Evolutionary conservation across 30 jellyfish, hydroid and myxozoan genomes (phyloP).

Genomic region (Aurelia aurita complex sp. Pacific): DNA sequence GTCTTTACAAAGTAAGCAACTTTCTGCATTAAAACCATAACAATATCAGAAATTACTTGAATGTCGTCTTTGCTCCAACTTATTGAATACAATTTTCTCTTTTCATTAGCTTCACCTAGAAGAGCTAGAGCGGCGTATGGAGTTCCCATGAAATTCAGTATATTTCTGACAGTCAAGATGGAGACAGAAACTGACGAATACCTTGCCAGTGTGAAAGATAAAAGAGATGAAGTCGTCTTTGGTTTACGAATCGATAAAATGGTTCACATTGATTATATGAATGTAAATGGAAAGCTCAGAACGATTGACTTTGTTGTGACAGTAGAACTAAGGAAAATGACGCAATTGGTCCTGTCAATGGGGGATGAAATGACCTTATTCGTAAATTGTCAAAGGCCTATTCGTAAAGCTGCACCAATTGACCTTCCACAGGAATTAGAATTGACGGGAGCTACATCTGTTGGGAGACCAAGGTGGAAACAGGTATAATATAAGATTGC

Average conservation of each 20-base stretch:
- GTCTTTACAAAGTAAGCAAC: too few relatives aligned
- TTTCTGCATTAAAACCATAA: too few relatives aligned
- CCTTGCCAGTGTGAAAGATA: slow-evolving; percentile 21
- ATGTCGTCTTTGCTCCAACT: background rate
- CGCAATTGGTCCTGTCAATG: slow-evolving; percentile 23
- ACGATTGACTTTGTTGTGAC: slow-evolving; percentile 14
- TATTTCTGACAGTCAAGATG: slow-evolving; percentile 15
- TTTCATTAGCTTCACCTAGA: background rate
- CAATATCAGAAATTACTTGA: too few relatives aligned
- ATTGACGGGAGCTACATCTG: slow-evolving; percentile 20
- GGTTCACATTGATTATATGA: slow-evolving; percentile 26
- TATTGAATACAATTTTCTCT: background rate
- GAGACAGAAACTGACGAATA: slow-evolving; percentile 3
- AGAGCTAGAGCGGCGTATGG: background rate
- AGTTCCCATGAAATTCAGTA: slow-evolving; percentile 14
- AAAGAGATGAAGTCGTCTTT: slow-evolving; percentile 15
- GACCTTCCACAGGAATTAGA: slow-evolving; percentile 30
- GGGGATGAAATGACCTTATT: slow-evolving; percentile 6
- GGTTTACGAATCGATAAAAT: slow-evolving; percentile 22
- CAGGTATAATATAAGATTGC: background rate
- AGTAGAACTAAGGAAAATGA: background rate
- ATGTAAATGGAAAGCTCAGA: slow-evolving; percentile 12
- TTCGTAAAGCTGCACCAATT: slow-evolving; percentile 9
- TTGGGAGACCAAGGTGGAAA: slow-evolving; percentile 10
- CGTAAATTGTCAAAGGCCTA: slow-evolving; percentile 12